Base-by-base conservation (phyloP, 1,140 invertebrate genomes). In the Diorhabda sublineata region DNA sequence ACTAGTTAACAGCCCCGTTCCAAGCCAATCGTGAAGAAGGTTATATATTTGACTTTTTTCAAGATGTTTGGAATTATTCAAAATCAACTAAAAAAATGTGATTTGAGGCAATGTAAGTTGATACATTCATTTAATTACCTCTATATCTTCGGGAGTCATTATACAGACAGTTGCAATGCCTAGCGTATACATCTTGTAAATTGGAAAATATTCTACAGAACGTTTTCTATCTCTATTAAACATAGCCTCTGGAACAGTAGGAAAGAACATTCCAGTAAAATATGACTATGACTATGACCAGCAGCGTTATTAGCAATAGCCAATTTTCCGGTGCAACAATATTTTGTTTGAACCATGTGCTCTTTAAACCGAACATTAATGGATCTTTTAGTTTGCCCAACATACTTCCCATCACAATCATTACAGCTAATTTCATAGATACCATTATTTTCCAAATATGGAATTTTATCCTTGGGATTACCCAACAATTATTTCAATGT, bases 1-100 rank as follows among this genome's bases (percentile, higher is more conserved):
- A 69, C 86, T 89, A 2, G 88, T 89, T 0, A 92, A 77, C 4
- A 92, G 81, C 9, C 91, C 90, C 42, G 83, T 84, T n/a, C 85
- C 84, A 42, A 92, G 81, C 90, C 90, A 92, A 4, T 42, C 3
- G 5, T 64, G 42, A 11, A 73, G 43, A 66, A 66, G 68, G 9
- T 43, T 8, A 56, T 73, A 73, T 4, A 43, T 8, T 3, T 11
- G 3, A 8, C 52, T 9, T 64, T 73, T 73, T 68, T 66, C 44
- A 8, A 71, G 3, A 58, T 73, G 41, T 73, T 68, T 68, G 2
- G 47, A 59, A 42, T 11, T 56, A 4, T 41, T 6, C 5, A 68
- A 63, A 44, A 69, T 58, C 41, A 45, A 7, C 70, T 71, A 65
- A 60, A 68, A 63, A 41, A 3, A 52, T 8, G 47, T 52, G 45